Conservation (phyloP, 1,140 invertebrate genomes). For the Drosophila lacteicornis region DNA sequence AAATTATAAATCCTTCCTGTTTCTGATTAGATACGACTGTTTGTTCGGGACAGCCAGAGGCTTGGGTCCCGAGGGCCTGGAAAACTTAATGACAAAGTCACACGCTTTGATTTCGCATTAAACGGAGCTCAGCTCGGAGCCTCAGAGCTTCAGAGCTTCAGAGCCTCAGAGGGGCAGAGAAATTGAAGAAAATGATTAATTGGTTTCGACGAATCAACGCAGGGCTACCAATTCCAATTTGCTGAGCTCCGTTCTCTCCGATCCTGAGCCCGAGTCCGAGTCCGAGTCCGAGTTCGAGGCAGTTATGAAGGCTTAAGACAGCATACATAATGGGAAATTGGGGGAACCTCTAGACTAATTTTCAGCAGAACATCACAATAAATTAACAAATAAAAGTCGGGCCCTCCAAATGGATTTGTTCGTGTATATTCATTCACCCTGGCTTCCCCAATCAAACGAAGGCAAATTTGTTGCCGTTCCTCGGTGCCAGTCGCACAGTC, state of each 20-base stretch:
- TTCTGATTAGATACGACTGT: constrained; percentile 22
- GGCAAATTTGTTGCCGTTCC: constrained; percentile 65
- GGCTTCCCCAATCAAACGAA: constrained; percentile 59
- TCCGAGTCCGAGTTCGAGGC: not conserved
- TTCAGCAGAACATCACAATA: constrained; percentile 79
- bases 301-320: constrained; percentile 68
- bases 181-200: constrained; percentile 71
- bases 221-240: constrained; percentile 51
- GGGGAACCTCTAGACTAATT: constrained; percentile 73
- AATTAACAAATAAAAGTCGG: constrained; percentile 80
- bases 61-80: constrained; percentile 7
- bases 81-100: constrained; percentile 57
- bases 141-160: not conserved
- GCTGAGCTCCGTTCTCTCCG: constrained; percentile 3
- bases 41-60: not conserved
- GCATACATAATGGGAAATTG: constrained; percentile 73
- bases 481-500: not conserved
- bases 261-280: constrained; percentile 12
- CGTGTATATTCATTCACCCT: not conserved
- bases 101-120: constrained; percentile 57
- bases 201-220: constrained; percentile 62
- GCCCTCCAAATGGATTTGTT: constrained; percentile 64
- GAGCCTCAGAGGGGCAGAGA: constrained; percentile 4
- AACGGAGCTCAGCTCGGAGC: not conserved
- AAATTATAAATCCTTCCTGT: constrained; percentile 8